Evolutionary conservation across 2,113 vertebrate species (phyloP).

Genomic region (Siniperca chuatsi): DNA sequence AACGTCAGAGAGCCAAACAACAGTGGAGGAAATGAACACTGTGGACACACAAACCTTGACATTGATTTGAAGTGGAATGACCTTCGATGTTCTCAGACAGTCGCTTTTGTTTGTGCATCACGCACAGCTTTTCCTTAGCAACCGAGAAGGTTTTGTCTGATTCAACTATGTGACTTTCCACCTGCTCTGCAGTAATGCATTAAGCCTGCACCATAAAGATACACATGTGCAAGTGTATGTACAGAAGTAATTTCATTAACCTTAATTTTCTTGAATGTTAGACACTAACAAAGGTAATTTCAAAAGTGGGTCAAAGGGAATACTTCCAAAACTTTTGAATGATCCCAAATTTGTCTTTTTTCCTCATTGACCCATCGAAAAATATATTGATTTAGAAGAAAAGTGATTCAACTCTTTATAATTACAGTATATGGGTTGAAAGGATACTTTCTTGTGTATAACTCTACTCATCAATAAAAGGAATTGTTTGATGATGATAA

Average conservation of each 20-base stretch:
- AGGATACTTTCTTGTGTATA: no score
- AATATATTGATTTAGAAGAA: no score
- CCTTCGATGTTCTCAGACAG: rapidly evolving
- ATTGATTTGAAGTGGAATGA: neutral
- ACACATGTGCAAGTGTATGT: neutral
- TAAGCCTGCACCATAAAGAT: neutral
- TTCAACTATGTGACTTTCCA: neutral
- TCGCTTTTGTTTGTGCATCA: neutral
- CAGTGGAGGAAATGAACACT: rapidly evolving
- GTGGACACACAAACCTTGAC: neutral
- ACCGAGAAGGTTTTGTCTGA: neutral
- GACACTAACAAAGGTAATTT: neutral
- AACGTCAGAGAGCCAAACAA: rapidly evolving
- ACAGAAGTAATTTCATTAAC: neutral
- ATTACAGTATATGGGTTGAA: no score
- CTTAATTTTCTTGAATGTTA: neutral
- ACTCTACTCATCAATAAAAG: no score
- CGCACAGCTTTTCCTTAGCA: neutral
- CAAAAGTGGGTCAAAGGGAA: no score
- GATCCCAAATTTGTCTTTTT: no score
- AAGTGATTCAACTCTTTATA: no score
- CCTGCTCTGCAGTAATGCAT: neutral
- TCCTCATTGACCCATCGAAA: no score
- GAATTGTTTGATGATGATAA: no score
- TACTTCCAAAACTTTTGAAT: no score